These are phyloP conservation scores for Leptatherina wallacei DNA, from an alignment of 2,797 vertebrate genomes.

Conservation along the genomic window DNA sequence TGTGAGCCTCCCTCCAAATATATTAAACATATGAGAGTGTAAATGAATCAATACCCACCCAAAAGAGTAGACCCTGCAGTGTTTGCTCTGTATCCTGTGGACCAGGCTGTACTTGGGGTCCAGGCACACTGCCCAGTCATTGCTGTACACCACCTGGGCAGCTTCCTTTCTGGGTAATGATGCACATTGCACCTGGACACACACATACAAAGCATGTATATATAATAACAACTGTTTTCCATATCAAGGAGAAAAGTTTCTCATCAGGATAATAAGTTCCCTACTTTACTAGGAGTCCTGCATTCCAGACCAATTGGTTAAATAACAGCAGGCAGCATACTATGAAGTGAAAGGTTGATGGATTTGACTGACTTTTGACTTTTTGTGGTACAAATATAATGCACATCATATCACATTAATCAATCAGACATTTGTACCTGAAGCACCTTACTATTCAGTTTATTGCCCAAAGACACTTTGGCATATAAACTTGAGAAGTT, in stretches of 20 bases:
- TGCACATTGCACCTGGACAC: slow-evolving; percentile 86
- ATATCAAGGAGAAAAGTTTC: neutral
- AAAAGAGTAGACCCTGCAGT: slow-evolving; percentile 93
- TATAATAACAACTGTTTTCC: neutral
- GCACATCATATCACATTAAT: neutral
- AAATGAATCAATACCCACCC: slow-evolving; percentile 83
- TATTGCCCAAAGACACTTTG: neutral
- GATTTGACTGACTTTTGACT: neutral
- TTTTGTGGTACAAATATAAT: neutral
- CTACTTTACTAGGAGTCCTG: neutral
- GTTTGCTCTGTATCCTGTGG: slow-evolving; percentile 86
- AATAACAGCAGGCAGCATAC: neutral
- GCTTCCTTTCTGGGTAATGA: slow-evolving; percentile 56
- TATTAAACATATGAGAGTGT: neutral
- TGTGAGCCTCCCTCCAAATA: neutral
- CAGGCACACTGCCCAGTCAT: slow-evolving; percentile 89
- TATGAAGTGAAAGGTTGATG: neutral
- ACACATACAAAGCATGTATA: slow-evolving; percentile 10
- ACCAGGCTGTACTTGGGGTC: slow-evolving; percentile 89
- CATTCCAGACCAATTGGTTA: neutral
- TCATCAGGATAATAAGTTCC: neutral
- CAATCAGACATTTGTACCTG: neutral
- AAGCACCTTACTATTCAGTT: neutral
- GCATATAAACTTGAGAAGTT: no score
- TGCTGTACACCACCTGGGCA: slow-evolving; percentile 62